Conservation (phyloP, 1,140 invertebrate genomes). For the Diprion similis region DNA sequence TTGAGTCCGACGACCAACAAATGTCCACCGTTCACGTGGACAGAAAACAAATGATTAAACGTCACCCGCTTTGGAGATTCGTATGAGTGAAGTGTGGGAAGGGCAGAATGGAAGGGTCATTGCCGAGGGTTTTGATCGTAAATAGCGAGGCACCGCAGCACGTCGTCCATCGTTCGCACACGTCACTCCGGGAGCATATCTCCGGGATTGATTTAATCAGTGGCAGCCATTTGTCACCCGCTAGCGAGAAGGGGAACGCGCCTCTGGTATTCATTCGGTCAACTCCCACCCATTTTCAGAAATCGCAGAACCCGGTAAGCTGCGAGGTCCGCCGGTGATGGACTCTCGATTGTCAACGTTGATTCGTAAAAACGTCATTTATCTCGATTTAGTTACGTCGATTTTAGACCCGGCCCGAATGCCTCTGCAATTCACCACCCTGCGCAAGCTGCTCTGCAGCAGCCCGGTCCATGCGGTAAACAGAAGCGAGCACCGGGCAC, state of each 20-base stretch:
- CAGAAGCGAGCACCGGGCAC: too few species aligned
- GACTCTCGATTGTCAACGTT: conserved; percentile 6
- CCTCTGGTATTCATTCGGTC: background rate
- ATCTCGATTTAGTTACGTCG: too few species aligned
- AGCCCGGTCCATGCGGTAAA: too few species aligned
- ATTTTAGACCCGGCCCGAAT: too few species aligned
- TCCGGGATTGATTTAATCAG: conserved; percentile 2
- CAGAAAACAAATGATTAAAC: background rate
- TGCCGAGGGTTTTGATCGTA: background rate
- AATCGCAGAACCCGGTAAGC: background rate
- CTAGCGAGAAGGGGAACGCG: background rate
- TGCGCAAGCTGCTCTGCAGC: too few species aligned
- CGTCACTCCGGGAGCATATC: conserved; percentile 5
- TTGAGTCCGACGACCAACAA: background rate
- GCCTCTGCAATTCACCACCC: too few species aligned
- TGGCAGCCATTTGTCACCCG: conserved; percentile 1
- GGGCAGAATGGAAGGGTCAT: background rate
- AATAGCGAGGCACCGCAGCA: background rate
- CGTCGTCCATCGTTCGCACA: background rate
- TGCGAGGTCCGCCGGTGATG: background rate
- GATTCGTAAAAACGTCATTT: too few species aligned
- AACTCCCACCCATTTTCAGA: too few species aligned
- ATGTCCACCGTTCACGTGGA: background rate
- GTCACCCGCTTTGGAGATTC: conserved; percentile 3
- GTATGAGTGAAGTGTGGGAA: background rate